Percentiles rank a stretch among this genome's conserved stretches.
Evolutionary conservation across 2,113 vertebrate species (phyloP).

Genomic region (Tyrannus savana): DNA sequence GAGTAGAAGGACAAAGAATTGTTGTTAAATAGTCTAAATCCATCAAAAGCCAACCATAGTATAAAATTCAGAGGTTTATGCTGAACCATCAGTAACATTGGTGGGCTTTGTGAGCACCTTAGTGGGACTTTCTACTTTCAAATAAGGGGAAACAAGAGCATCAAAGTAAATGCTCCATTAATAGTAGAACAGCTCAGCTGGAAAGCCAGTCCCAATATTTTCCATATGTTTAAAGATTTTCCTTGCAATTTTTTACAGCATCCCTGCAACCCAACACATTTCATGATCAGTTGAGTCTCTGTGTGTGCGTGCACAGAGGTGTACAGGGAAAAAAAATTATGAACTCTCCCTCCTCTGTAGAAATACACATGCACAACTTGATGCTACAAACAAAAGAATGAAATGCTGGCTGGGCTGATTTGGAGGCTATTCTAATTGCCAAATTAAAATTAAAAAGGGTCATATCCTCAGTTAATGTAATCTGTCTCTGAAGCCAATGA

Average conservation of each 20-base stretch:
- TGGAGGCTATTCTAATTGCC: background rate
- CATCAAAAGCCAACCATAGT: background rate
- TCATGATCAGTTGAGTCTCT: background rate
- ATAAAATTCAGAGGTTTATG: background rate
- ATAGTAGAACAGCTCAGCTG: background rate
- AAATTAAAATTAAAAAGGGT: background rate
- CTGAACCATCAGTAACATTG: background rate
- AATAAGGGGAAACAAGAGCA: accelerated
- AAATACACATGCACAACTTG: background rate
- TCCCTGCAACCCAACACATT: background rate
- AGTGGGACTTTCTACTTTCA: background rate
- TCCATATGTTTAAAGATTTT: background rate
- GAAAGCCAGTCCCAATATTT: background rate
- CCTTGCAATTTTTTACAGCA: background rate
- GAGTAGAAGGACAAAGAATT: background rate
- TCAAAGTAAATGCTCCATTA: background rate
- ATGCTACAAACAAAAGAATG: background rate
- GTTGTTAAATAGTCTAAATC: background rate
- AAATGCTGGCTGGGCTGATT: background rate
- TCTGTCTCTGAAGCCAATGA: background rate
- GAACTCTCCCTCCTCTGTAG: background rate
- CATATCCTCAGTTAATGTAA: background rate
- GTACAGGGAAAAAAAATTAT: background rate
- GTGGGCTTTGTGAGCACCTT: background rate
- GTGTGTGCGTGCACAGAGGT: background rate